phyloP scores from a whole-genome alignment of 1,140 invertebrate genomes.

The Galleria mellonella region DNA sequence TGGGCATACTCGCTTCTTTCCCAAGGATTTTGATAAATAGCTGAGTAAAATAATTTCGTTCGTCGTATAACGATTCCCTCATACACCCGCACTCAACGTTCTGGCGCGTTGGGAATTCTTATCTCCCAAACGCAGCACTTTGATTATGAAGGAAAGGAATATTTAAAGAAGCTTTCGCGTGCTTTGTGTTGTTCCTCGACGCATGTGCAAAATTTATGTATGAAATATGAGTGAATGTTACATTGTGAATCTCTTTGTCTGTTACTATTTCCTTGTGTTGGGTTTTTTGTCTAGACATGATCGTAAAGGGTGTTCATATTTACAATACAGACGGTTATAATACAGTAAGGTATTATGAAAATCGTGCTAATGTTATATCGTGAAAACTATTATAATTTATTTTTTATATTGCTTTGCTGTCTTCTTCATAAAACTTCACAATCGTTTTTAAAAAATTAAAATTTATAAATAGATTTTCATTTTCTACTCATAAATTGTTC shows the following conservation, averaged over 20 bases:
- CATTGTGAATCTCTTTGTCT: slow-evolving; percentile 20
- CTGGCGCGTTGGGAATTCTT: slow-evolving; percentile 57
- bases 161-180: slow-evolving; percentile 60
- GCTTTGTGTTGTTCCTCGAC: slow-evolving; percentile 50
- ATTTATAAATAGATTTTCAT: no score
- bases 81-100: slow-evolving; percentile 22
- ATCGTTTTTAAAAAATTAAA: no score
- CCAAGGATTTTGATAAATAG: slow-evolving; percentile 54
- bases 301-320: no score
- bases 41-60: slow-evolving; percentile 59
- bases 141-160: slow-evolving; percentile 69
- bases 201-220: slow-evolving; percentile 55
- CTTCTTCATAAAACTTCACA: no score
- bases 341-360: no score
- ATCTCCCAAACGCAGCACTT: slow-evolving; percentile 64
- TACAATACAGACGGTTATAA: no score
- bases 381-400: no score
- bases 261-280: slow-evolving; percentile 16
- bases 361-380: no score
- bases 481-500: no score
- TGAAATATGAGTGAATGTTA: slow-evolving; percentile 39
- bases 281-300: slow-evolving; percentile 7
- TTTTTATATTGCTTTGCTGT: no score
- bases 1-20: slow-evolving; percentile 17
- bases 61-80: slow-evolving; percentile 34